Evolutionary conservation across 2,797 vertebrate species (phyloP).

Genomic region (Siniperca undulata): DNA sequence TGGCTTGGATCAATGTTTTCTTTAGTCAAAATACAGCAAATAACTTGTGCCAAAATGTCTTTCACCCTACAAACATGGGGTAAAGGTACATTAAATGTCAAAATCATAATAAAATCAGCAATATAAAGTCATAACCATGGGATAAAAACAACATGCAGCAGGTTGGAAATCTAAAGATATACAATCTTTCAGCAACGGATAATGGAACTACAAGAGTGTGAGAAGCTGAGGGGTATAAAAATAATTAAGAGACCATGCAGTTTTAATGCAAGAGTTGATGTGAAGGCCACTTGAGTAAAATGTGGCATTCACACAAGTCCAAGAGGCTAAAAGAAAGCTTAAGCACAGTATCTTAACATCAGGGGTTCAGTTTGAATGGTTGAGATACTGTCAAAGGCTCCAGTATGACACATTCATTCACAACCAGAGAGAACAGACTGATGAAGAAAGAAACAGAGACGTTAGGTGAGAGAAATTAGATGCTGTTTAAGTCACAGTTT

Average conservation of each 20-base stretch:
- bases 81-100: slow-evolving; percentile 91
- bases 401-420: slow-evolving; percentile 48
- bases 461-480: slow-evolving; percentile 48
- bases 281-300: slow-evolving; percentile 76
- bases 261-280: slow-evolving; percentile 86
- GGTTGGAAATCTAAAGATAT: slow-evolving; percentile 52
- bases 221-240: slow-evolving; percentile 69
- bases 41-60: slow-evolving; percentile 91
- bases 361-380: neutral
- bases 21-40: slow-evolving; percentile 90
- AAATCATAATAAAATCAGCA: slow-evolving; percentile 86
- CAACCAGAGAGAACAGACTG: slow-evolving; percentile 49
- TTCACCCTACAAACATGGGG: slow-evolving; percentile 94
- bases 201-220: slow-evolving; percentile 9
- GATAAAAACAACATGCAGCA: slow-evolving; percentile 77
- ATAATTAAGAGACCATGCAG: slow-evolving; percentile 80
- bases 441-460: slow-evolving; percentile 54
- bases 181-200: slow-evolving; percentile 38
- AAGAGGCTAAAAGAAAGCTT: slow-evolving; percentile 37
- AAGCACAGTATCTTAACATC: slow-evolving; percentile 64
- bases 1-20: slow-evolving; percentile 95
- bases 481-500: slow-evolving; percentile 29
- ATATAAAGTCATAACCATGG: slow-evolving; percentile 77
- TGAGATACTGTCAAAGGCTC: slow-evolving; percentile 59
- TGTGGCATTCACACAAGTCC: slow-evolving; percentile 83